Base-by-base conservation (phyloP, 2,113 vertebrate genomes). In the Caretta caretta region DNA sequence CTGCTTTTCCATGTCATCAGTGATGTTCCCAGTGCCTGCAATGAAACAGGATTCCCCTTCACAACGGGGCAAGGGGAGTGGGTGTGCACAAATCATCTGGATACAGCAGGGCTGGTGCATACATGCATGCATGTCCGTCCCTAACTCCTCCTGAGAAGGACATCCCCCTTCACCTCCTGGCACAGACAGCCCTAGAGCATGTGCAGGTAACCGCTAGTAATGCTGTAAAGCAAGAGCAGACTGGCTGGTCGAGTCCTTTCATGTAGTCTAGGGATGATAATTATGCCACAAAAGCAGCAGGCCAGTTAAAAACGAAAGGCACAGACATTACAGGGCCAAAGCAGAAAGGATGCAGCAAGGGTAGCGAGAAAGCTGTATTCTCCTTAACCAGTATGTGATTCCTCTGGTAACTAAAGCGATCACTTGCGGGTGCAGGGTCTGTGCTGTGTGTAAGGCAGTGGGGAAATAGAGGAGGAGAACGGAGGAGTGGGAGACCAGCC, bases 1-100 rank as follows among this genome's bases (percentile, higher is more conserved):
- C 96, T 99, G 99, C 83, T 97, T 98, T 97, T 99, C 98, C 99
- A 99, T 99, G 94, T 99, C 99, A 48, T 98, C 95, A 0, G 97
- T 88, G 62, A 99, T 72, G 35, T 98, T 97, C 48, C 99, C 98
- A 0, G 98, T 99, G 97, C 98, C 99, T 99, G 95, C 75, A 56
- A 80, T 83, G 42, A 93, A 54, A 88, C 0, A 25, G 72, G 72
- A 46, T 75, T 76, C 10, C n/a, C 19, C 20, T 46, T 46, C 72
- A 46, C 72, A 42, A 24, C 6, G 24, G 11, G 11, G 38, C 5
- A 25, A 25, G 22, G 72, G 38, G 10, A 24, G 72, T 42, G 69
- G n/a, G 69, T 22, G 20, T 46, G 22, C 42, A 76, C 22, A 76
- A 25, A 38, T 76, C 72, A 38, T 11, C 38, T n/a, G 35, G 62